phyloP scores from a whole-genome alignment of 2,797 vertebrate species.

The Tenualosa ilisha region DNA sequence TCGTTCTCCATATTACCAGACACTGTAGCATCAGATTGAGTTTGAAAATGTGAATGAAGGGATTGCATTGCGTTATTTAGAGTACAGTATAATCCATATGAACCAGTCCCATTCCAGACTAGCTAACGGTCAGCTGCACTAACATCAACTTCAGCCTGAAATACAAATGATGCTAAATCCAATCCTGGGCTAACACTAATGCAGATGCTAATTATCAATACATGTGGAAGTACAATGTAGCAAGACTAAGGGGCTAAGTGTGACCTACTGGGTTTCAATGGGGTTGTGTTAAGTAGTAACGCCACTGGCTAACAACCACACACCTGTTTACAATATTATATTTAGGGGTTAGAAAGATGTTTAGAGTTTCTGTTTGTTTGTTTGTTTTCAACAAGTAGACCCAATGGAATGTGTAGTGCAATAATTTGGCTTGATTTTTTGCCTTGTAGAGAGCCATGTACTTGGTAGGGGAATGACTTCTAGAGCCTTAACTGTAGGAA shows the following conservation, averaged over 20 bases:
- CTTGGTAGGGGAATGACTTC: too few relatives aligned
- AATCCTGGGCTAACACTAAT: not conserved
- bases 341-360: not conserved
- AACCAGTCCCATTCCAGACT: too few relatives aligned
- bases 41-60: too few relatives aligned
- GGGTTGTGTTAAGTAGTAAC: not conserved
- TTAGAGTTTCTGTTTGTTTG: not conserved
- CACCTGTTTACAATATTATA: not conserved
- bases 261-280: not conserved
- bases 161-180: too few relatives aligned
- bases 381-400: not conserved
- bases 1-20: too few relatives aligned
- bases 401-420: not conserved
- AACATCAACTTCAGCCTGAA: too few relatives aligned
- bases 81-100: too few relatives aligned
- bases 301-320: not conserved
- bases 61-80: too few relatives aligned
- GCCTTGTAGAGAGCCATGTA: not conserved
- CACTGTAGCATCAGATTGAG: too few relatives aligned
- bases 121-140: too few relatives aligned
- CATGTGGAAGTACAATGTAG: not conserved
- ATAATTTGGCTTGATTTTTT: not conserved
- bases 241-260: not conserved
- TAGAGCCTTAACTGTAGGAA: too few relatives aligned
- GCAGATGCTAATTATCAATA: not conserved